Percentiles rank a stretch among this genome's conserved stretches.
These are phyloP conservation scores for Telenomus remus DNA, from an alignment of 1,140 invertebrate genomes.

Conservation along the genomic window DNA sequence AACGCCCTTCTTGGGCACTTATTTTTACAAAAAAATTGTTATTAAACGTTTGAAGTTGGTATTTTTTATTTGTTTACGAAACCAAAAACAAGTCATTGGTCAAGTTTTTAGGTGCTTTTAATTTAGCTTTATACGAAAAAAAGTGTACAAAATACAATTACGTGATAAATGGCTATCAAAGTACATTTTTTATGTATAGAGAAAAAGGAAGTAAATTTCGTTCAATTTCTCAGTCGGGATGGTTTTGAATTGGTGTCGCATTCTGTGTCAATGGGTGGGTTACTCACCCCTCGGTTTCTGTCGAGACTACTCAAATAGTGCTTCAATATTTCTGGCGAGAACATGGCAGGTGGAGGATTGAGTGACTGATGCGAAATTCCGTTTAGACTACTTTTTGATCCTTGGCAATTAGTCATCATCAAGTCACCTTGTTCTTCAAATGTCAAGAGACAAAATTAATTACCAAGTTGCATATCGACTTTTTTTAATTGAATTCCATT, in stretches of 20 bases:
- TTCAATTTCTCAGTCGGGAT: conserved; percentile 32
- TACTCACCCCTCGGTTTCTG: conserved; percentile 66
- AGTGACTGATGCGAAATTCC: conserved; percentile 29
- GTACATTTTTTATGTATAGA: conserved; percentile 6
- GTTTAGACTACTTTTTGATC: conserved; percentile 39
- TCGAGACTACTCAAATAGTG: conserved; percentile 64
- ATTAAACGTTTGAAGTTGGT: not conserved
- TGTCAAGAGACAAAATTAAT: too few species aligned
- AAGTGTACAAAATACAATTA: conserved; percentile 22
- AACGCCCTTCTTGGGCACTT: conserved; percentile 1
- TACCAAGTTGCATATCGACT: too few species aligned
- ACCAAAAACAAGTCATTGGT: too few species aligned
- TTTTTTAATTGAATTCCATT: too few species aligned
- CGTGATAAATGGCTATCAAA: conserved; percentile 22
- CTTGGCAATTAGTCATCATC: conserved; percentile 15
- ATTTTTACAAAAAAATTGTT: not conserved
- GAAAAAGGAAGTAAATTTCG: too few species aligned
- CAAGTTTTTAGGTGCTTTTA: conserved; percentile 7
- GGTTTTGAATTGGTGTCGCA: conserved; percentile 10
- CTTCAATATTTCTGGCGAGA: conserved; percentile 66
- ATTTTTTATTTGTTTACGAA: too few species aligned
- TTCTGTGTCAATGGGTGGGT: conserved; percentile 26
- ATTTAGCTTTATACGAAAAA: conserved; percentile 17
- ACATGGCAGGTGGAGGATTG: conserved; percentile 37
- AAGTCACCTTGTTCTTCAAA: conserved; percentile 22